These are phyloP conservation scores for Dasypus novemcinctus DNA, from an alignment of 2,113 vertebrate species.

Conservation along the genomic window DNA sequence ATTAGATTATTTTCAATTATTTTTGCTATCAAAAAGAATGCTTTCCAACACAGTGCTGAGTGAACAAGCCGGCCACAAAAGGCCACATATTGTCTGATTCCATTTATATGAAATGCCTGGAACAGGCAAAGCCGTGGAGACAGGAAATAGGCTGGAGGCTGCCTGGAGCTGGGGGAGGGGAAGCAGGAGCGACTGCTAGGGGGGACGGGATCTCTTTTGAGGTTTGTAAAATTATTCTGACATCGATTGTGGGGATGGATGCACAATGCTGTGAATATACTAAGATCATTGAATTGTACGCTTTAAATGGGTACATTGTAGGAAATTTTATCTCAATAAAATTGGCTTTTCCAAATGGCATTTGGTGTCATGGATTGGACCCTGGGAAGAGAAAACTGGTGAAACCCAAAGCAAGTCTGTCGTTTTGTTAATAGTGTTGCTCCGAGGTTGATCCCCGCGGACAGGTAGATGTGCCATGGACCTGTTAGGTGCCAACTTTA, in stretches of 20 bases:
- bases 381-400: neutral
- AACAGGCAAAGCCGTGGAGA: neutral
- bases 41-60: neutral
- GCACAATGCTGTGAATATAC: no score
- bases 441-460: neutral
- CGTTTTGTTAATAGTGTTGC: neutral
- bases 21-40: neutral
- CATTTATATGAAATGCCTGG: neutral
- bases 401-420: neutral
- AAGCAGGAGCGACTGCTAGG: neutral
- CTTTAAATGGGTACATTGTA: neutral
- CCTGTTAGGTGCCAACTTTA: neutral
- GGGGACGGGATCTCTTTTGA: no score
- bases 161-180: accelerated
- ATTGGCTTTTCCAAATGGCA: neutral
- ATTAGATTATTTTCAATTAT: neutral
- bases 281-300: neutral
- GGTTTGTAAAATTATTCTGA: no score
- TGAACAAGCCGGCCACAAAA: neutral
- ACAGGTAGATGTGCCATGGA: neutral
- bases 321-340: neutral
- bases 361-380: neutral
- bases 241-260: no score
- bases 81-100: no score
- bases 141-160: neutral